A percentile compares a stretch with the other conserved stretches of the same genome.
These are phyloP conservation scores for Catharus ustulatus DNA, from an alignment of 2,797 vertebrate species.

Conservation along the genomic window DNA sequence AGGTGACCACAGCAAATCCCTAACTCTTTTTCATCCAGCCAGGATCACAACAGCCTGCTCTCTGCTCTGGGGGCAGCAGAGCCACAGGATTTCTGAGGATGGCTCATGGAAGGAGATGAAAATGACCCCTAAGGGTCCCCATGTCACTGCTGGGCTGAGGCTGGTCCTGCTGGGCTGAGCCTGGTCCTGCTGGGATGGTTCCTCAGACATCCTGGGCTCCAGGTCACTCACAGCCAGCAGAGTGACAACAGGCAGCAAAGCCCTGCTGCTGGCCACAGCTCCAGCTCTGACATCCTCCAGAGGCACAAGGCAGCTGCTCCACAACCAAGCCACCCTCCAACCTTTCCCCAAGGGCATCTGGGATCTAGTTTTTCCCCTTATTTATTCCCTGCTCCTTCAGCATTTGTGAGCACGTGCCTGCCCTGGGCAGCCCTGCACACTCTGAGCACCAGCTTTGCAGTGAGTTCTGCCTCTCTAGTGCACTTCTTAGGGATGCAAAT, in stretches of 20 bases:
- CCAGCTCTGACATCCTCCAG: not conserved
- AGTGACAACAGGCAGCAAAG: not conserved
- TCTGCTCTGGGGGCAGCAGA: not conserved
- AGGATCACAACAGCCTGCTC: not conserved
- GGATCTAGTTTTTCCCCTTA: not conserved
- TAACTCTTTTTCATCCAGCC: not conserved
- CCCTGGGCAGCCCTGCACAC: not conserved
- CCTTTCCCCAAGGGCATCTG: not conserved
- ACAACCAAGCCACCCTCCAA: not conserved
- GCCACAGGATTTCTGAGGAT: not conserved
- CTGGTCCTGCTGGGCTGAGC: not conserved
- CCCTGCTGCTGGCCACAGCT: not conserved
- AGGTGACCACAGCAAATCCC: not conserved
- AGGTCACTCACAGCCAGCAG: not conserved
- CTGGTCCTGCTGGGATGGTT: not conserved
- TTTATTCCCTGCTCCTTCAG: not conserved
- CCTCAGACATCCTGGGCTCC: not conserved
- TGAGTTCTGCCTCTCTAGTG: not conserved
- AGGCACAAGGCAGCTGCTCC: not conserved
- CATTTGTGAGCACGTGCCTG: not conserved
- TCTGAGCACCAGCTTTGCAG: not conserved
- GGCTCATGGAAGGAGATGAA: accelerated
- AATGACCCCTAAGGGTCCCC: not conserved
- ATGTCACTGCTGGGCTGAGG: not conserved
- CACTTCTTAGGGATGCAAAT: conserved; percentile 59